Percentiles rank a stretch among this genome's conserved stretches.
Evolutionary conservation across 1,140 invertebrate species (phyloP).

Genomic region (Leucophenga varia): DNA sequence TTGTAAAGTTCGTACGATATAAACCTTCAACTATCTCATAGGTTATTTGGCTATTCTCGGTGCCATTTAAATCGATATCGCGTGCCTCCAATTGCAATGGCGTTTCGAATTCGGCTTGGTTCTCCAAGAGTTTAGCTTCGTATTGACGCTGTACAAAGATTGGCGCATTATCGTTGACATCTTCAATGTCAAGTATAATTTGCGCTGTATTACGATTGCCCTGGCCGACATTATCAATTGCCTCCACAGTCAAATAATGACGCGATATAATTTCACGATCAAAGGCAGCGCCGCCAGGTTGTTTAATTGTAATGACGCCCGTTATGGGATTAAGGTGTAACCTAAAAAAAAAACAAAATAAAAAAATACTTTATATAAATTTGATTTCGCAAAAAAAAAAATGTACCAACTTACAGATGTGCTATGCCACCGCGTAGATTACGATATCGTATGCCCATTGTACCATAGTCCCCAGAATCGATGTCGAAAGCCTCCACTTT

Average conservation of each 20-base stretch:
- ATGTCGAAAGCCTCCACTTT: conserved; percentile 80
- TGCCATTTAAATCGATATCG: conserved; percentile 85
- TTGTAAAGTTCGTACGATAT: conserved; percentile 76
- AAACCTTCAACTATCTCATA: conserved; percentile 80
- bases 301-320: conserved; percentile 80
- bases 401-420: conserved; percentile 71
- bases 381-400: background rate
- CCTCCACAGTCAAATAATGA: conserved; percentile 90
- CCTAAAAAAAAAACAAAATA: conserved; percentile 57
- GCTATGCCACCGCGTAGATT: conserved; percentile 74
- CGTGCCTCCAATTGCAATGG: conserved; percentile 77
- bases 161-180: conserved; percentile 86
- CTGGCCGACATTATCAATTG: conserved; percentile 80
- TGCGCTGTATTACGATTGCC: conserved; percentile 88
- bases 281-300: conserved; percentile 71
- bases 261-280: conserved; percentile 83
- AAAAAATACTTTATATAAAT: background rate
- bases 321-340: conserved; percentile 77
- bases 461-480: conserved; percentile 85
- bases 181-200: conserved; percentile 80
- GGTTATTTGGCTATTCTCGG: conserved; percentile 80
- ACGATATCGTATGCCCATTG: conserved; percentile 84
- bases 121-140: conserved; percentile 81
- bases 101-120: conserved; percentile 74
- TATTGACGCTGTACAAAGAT: conserved; percentile 80